phyloP scores from a whole-genome alignment of 2,113 vertebrate genomes.

The Canis aureus region DNA sequence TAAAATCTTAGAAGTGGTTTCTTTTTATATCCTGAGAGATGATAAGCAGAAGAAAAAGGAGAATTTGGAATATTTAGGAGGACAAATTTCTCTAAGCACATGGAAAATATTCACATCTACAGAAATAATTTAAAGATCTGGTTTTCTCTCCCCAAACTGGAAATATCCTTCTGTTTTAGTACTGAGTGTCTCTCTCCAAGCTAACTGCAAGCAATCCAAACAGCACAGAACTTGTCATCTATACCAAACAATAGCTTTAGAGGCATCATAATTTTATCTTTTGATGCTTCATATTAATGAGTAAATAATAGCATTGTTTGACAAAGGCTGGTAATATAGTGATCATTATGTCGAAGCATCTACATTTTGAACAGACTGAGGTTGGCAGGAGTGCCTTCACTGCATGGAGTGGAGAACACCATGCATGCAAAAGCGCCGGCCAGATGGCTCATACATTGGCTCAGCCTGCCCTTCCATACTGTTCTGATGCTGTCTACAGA shows the following conservation, averaged over 20 bases:
- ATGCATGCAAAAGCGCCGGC: rapidly evolving
- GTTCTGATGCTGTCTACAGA: neutral
- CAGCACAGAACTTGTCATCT: neutral
- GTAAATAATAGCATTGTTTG: neutral
- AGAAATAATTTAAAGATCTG: neutral
- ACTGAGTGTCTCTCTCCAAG: neutral
- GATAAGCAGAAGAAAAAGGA: neutral
- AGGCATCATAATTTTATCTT: neutral
- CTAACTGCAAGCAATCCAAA: neutral
- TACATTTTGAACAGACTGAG: neutral
- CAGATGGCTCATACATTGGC: rapidly evolving
- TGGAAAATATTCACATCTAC: neutral
- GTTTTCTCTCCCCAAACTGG: neutral
- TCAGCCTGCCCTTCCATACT: neutral
- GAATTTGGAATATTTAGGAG: neutral
- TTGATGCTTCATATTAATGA: neutral
- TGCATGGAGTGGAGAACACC: rapidly evolving
- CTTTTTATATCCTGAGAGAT: neutral
- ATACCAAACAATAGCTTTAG: neutral
- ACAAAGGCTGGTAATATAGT: neutral
- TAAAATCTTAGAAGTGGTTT: neutral
- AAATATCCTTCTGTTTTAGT: neutral
- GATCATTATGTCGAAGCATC: neutral
- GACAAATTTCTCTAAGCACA: neutral
- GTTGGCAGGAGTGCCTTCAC: neutral